Conservation (phyloP, 2,888 invertebrate species). For the Acrocyrtus sp. region DNA sequence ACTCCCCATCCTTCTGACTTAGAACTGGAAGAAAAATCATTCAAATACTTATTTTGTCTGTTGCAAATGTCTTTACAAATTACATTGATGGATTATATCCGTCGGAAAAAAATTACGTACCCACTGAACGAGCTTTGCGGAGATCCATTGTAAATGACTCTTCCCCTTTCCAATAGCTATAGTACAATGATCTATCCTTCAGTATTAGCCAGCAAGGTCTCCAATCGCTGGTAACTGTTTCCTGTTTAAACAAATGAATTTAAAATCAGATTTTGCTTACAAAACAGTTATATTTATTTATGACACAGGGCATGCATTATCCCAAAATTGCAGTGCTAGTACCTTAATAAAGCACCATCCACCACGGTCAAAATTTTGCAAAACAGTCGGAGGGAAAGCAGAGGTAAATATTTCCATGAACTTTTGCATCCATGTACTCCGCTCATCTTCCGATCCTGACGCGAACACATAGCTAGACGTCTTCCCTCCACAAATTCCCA, state of each 20-base stretch:
- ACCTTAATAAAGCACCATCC: conserved; percentile 83
- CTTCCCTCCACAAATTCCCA: conserved; percentile 64
- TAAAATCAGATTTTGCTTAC: neutral
- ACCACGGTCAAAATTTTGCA: conserved; percentile 77
- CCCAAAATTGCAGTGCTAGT: neutral
- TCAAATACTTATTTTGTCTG: conserved; percentile 11
- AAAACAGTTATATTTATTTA: neutral
- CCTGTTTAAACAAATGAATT: conserved; percentile 35
- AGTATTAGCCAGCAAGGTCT: conserved; percentile 84
- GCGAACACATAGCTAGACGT: conserved; percentile 60
- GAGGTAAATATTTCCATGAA: conserved; percentile 78
- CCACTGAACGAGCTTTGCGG: conserved; percentile 82
- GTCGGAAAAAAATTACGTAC: conserved; percentile 67
- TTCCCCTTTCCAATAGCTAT: conserved; percentile 66
- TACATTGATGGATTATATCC: neutral
- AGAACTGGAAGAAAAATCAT: conserved; percentile 27
- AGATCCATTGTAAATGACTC: conserved; percentile 76
- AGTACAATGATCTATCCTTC: conserved; percentile 74
- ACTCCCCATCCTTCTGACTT: conserved; percentile 54
- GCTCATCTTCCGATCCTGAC: conserved; percentile 65
- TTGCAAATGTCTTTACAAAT: neutral
- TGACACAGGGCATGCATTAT: too few relatives aligned
- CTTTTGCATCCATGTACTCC: conserved; percentile 80
- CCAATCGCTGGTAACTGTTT: conserved; percentile 69
- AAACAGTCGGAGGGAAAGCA: conserved; percentile 75